Base-by-base conservation (phyloP, 2,888 invertebrate species). In the Nasonovia ribisnigri region DNA sequence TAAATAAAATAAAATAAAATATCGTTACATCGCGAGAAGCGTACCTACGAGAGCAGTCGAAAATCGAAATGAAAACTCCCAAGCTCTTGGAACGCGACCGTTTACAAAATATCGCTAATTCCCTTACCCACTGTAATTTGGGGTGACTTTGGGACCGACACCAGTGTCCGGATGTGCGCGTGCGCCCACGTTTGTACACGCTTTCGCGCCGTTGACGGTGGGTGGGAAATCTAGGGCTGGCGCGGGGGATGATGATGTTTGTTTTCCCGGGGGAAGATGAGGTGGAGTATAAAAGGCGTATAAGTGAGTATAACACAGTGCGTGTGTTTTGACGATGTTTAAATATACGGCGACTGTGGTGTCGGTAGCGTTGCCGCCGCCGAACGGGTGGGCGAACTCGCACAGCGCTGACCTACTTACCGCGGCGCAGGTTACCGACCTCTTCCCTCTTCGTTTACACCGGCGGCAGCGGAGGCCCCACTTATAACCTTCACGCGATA, bases 341-440 rank as follows among this genome's bases (percentile, higher is more conserved):
- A 86, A 91, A 84, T 87, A 84, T 84, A 88, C 77, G 84, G 67
- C 92, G 87, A 60, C 48, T 29, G 42, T 43, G 89, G 8, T 57
- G 42, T 46, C 43, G 29, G 43, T 89, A 89, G 89, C 57, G 89
- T 90, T 48, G 84, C 77, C 77, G 93, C 90, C 90, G 93, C 90
- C 93, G 90, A 86, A 93, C 93, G 93, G 93, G 93, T 93, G 93
- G 93, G 93, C 93, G 93, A 93, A 93, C 93, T 93, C 93, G 93
- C 93, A 51, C 93, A 67, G 90, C 90, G 93, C 90, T 93, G 93
- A 93, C 93, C 93, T 90, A 93, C 93, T 93, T 93, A 93, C 90
- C 86, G 26, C 84, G 42, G 57, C 67, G n/a, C 93, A 90, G 93
- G 93, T 93, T 93, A 93, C 93, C 93, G 93, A 93, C 93, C 93